Evolutionary conservation across 30 jellyfish, hydroid and myxozoan species (phyloP), one percentile per base, ranked within the genome.

Genomic region (Aurelia coerulea): DNA sequence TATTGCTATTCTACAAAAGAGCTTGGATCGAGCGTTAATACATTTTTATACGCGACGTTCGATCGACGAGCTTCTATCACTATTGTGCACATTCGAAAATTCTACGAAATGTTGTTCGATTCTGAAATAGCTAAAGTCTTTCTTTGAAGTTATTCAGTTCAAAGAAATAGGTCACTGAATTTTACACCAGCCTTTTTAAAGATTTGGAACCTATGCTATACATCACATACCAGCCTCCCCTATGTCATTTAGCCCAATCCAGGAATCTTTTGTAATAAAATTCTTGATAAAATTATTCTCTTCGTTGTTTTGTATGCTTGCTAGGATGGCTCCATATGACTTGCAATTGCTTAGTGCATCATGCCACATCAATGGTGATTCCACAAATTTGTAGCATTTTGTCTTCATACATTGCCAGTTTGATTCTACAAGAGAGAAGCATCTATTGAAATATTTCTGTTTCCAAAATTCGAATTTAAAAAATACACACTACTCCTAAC

Each of bases 191-290:
- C 29, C 29, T 23, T 23, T 23, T 0, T 23, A 23, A 23, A 23
- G 29, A 23, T 23, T 23, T 23, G 29, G 29, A 23, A 23, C 29
- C 29, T 23, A 23, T 23, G 0, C 29, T 23, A 7, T 14, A 46
- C 15, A 46, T 46, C 56, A 4, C 32, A 56, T 75, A 93, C 98
- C 97, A 63, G 98, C 97, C 83, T 93, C 98, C 39, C 84, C 81
- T 35, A 88, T 81, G 75, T 93, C 98, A 78, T 93, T 93, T 17
- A 93, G 76, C 1, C 97, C 98, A 54, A 88, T 93, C 98, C 98
- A 93, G 3, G 95, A 53, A 64, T 83, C 94, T 50, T 18, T 62
- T 13, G 50, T 29, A 37, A 73, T n/a, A 34, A 78, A 15, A 18
- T 58, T 75, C 46, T 31, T 16, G 8, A 93, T 90, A 58, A 81